A percentile compares a stretch with the other conserved stretches of the same genome.
Evolutionary conservation across 2,888 invertebrate species (phyloP).

Genomic region (Lithosia quadra): DNA sequence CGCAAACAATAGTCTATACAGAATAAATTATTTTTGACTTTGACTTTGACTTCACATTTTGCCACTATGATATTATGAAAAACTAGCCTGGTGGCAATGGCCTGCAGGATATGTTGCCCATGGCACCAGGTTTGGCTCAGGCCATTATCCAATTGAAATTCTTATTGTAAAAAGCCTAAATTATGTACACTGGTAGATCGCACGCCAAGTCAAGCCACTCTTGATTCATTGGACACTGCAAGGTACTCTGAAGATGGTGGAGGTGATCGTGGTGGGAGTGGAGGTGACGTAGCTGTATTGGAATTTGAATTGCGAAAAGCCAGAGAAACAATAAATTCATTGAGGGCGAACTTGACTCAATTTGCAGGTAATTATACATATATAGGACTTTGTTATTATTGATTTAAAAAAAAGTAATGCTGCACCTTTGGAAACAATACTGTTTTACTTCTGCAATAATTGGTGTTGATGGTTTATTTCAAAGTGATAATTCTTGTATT

Average conservation of each 20-base stretch:
- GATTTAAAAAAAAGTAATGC: background rate
- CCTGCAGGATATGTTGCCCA: too few relatives aligned
- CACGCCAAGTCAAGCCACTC: conserved; percentile 94
- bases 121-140: too few relatives aligned
- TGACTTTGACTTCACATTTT: too few relatives aligned
- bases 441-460: background rate
- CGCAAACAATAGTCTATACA: too few relatives aligned
- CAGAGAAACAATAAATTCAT: conserved; percentile 93
- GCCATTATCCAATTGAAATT: background rate
- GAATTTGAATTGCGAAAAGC: conserved; percentile 96
- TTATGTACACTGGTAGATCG: conserved; percentile 82
- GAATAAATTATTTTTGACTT: too few relatives aligned
- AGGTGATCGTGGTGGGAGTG: conserved; percentile 93
- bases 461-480: background rate
- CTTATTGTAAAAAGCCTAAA: background rate
- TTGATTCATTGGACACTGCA: conserved; percentile 95
- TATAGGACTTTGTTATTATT: background rate
- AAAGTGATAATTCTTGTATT: background rate
- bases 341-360: conserved; percentile 93
- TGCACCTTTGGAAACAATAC: background rate
- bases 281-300: conserved; percentile 93
- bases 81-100: too few relatives aligned
- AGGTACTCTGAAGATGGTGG: conserved; percentile 95
- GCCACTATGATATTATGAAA: too few relatives aligned
- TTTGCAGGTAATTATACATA: conserved; percentile 87